Evolutionary conservation across 2,888 invertebrate genomes (phyloP), one percentile per base, ranked within the genome.

Genomic region (Mythimna loreyi): DNA sequence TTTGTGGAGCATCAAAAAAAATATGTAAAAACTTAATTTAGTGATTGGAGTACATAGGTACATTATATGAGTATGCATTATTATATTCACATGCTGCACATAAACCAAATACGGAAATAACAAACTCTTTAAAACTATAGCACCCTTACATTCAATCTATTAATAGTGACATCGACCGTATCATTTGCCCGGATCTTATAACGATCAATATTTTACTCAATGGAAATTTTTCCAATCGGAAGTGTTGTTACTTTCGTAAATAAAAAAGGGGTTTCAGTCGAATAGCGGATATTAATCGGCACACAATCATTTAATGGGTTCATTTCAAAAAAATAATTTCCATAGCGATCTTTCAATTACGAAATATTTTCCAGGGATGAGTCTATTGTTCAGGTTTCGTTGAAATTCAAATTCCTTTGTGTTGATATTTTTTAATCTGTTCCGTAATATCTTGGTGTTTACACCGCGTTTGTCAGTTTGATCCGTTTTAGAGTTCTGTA

Each of bases 241-340:
- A 83, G 75, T 81, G 70, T 63, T 64, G 65, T 59, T 72, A 66
- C 75, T 84, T 81, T 79, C 58, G 80, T 78, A 84, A 87, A 89
- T 86, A 87, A 86, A 88, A 89, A 89, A 67, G 33, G 40, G 84
- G 82, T 86, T 84, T 79, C 80, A 78, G 67, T 72, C 72, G 58
- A 73, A 82, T 72, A 68, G 83, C 90, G 90, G 91, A 91, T 87
- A 92, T 92, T 90, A 92, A 89, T 89, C 86, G 84, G 81, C 75
- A 86, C 78, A 86, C 89, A 87, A 89, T 91, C 86, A 84, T 83
- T 76, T 89, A 87, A 89, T 89, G 85, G 86, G 75, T 83, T 78
- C 75, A 80, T 80, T 87, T 86, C 68, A 67, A 78, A 83, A 84
- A 85, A 84, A 82, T 83, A 83, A 73, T 75, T 76, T 59, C 65